Evolutionary conservation across 1,140 invertebrate genomes (phyloP).

Genomic region (Zeugodacus cucurbitae): DNA sequence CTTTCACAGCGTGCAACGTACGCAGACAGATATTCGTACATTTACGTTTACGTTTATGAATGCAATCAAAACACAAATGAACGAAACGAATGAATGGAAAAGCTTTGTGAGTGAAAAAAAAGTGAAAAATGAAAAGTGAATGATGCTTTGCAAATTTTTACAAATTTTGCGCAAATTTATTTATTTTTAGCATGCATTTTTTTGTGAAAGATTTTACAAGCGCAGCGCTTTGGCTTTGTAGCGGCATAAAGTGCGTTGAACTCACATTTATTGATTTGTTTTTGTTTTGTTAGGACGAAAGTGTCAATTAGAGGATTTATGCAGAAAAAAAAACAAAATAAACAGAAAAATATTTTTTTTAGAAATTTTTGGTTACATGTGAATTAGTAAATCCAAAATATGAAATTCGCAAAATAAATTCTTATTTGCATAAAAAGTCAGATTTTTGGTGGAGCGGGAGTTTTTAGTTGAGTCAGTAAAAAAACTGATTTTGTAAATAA

Average conservation of each 20-base stretch:
- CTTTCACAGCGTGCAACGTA: background rate
- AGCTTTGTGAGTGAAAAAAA: slow-evolving; percentile 9
- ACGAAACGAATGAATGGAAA: background rate
- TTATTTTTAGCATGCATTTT: background rate
- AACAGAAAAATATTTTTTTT: background rate
- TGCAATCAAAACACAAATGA: slow-evolving; percentile 6
- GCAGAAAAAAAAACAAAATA: background rate
- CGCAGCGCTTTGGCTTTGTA: background rate
- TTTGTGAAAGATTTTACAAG: background rate
- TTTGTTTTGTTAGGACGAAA: background rate
- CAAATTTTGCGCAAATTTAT: background rate
- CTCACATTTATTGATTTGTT: background rate
- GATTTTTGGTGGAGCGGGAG: too few relatives aligned
- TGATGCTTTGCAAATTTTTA: background rate
- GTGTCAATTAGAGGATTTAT: slow-evolving; percentile 3
- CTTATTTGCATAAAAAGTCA: background rate
- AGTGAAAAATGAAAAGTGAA: too few relatives aligned
- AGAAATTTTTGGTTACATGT: background rate
- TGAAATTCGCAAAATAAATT: background rate
- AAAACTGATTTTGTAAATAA: too few relatives aligned
- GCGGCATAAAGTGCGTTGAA: background rate
- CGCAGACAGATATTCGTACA: too few relatives aligned
- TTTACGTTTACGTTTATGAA: background rate
- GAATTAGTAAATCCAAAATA: background rate
- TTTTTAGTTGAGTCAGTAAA: too few relatives aligned